Base-by-base conservation (phyloP, 2,888 invertebrate species). In the Luffia ferchaultella region DNA sequence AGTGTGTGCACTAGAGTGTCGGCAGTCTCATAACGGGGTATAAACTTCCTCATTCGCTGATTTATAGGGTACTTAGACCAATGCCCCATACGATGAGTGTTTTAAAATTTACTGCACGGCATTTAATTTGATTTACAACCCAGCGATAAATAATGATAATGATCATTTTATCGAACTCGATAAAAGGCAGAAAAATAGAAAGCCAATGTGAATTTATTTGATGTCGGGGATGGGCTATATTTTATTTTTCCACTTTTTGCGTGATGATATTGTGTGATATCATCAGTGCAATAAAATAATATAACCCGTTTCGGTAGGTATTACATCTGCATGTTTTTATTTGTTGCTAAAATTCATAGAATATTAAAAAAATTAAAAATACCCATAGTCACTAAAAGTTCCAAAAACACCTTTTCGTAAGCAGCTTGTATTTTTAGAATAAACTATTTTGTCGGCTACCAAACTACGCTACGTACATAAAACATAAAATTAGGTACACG, bases 21-120 rank as follows among this genome's bases (percentile, higher is more conserved):
- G 55, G 58, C 58, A 60, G 54, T 59, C 55, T 42, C 58, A 55
- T 51, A 58, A 62, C 60, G 61, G 58, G 59, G 55, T 58, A 65
- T 64, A 64, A 63, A 64, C 62, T 62, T 60, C 58, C 61, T 59
- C 62, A 61, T 60, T 62, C 44, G 52, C 62, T 67, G 72, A 73
- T 73, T 72, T 73, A 73, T 69, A 56, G 58, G 58, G 64, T 66
- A 68, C 71, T 70, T 68, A 67, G 62, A 66, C 65, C 65, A 63
- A 68, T 67, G 67, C 64, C 65, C 63, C 62, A 60, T 61, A 60
- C 59, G 57, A 56, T 58, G 62, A 68, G 67, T 68, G 60, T 67
- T 71, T 70, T 71, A 67, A 70, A 72, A 63, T 57, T 42, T 49
- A 49, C 43, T 49, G 44, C 42, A 20, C 19, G 44, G 42, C 49